A percentile compares a stretch with the other conserved stretches of the same genome.
phyloP scores from a whole-genome alignment of 2,888 invertebrate species.

The Cancer borealis region DNA sequence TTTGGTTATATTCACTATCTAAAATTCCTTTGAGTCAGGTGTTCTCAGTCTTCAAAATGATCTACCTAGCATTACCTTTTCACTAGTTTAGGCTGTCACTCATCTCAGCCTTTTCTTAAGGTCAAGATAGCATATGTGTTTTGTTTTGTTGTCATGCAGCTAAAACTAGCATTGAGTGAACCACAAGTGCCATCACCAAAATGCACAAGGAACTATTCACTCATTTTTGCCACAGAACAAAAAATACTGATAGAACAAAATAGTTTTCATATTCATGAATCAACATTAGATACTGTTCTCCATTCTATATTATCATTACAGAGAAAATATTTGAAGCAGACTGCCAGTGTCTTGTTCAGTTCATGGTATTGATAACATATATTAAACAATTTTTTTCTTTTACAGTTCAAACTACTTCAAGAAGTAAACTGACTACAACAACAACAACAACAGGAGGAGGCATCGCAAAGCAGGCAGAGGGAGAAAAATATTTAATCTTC shows the following conservation, averaged over 20 bases:
- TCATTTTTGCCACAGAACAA: no score
- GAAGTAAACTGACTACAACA: slow-evolving; percentile 27
- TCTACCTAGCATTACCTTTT: not conserved
- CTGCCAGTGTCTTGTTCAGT: no score
- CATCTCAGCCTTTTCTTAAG: not conserved
- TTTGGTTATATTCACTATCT: not conserved
- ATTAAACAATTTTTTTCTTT: not conserved
- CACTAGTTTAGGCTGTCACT: not conserved
- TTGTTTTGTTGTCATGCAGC: not conserved
- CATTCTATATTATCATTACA: no score
- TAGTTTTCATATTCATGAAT: no score
- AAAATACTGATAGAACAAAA: no score
- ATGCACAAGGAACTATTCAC: no score
- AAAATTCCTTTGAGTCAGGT: not conserved
- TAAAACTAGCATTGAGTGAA: not conserved
- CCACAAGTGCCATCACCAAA: no score
- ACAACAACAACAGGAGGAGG: slow-evolving; percentile 36
- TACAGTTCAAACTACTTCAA: slow-evolving; percentile 63
- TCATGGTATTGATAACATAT: not conserved
- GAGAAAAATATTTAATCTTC: not conserved
- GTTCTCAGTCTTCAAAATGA: not conserved
- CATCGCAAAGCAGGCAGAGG: not conserved
- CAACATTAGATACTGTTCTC: no score
- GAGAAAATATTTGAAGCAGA: no score
- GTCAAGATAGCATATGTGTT: not conserved